Evolutionary conservation across 2,797 vertebrate genomes (phyloP).

Genomic region (Ctenosaura bakeri): DNA sequence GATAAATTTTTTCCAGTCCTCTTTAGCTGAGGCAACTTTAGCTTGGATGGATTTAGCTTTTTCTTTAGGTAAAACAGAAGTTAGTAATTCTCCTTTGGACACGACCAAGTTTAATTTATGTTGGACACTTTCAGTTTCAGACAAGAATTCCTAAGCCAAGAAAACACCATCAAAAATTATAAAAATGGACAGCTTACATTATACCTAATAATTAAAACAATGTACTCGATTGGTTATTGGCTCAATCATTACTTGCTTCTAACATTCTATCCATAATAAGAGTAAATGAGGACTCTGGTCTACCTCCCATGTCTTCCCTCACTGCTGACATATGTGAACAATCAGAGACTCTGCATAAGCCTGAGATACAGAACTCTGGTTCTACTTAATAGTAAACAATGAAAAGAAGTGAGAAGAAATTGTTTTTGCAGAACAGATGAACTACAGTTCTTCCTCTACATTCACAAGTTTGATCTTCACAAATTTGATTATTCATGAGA

Average conservation of each 20-base stretch:
- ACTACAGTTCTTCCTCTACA: neutral
- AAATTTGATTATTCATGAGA: no score
- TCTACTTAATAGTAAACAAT: neutral
- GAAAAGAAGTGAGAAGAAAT: neutral
- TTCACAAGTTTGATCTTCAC: no score
- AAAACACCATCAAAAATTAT: neutral
- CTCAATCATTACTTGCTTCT: neutral
- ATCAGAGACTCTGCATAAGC: neutral
- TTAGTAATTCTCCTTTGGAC: conserved; percentile 87
- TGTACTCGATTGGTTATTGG: neutral
- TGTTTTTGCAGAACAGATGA: neutral
- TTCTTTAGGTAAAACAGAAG: conserved; percentile 83
- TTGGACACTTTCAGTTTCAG: conserved; percentile 89
- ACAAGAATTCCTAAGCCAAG: conserved; percentile 88
- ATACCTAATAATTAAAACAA: conserved; percentile 7
- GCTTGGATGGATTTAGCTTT: conserved; percentile 83
- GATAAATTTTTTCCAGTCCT: conserved; percentile 92
- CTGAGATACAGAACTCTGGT: neutral
- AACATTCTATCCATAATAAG: neutral
- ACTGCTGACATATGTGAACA: neutral
- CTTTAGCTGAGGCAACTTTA: conserved; percentile 85
- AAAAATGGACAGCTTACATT: neutral
- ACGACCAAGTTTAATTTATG: conserved; percentile 86
- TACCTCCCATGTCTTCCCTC: no score
- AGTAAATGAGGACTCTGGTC: neutral